phyloP scores from a whole-genome alignment of 2,797 vertebrate species.

The Huso huso region DNA sequence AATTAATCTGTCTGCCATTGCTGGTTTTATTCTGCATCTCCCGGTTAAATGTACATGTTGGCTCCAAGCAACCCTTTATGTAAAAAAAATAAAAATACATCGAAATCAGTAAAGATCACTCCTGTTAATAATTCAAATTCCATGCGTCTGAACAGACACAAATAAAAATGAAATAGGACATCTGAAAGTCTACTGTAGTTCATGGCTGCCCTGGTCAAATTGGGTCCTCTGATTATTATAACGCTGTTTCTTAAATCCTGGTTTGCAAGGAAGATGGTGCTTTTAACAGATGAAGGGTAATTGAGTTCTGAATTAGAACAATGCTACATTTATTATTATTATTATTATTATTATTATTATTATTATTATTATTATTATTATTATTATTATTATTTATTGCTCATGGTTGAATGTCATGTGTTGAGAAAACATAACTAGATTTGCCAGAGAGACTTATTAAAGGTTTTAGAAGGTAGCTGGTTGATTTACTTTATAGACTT shows the following conservation, averaged over 20 bases:
- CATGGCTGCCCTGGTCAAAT: not conserved
- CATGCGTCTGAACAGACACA: constrained; percentile 48
- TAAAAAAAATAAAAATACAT: constrained; percentile 14
- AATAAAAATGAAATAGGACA: constrained; percentile 46
- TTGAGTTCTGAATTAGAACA: not conserved
- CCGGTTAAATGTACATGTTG: constrained; percentile 28
- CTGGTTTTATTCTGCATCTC: constrained; percentile 41
- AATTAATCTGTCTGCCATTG: constrained; percentile 28
- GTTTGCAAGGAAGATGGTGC: no score
- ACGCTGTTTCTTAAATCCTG: no score
- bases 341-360: no score
- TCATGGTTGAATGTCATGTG: no score
- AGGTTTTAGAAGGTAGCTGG: not conserved
- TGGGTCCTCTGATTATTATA: no score
- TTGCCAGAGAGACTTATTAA: no score
- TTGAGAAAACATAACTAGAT: no score
- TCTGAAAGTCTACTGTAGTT: not conserved
- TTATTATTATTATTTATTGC: no score
- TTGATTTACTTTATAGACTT: not conserved
- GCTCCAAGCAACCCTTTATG: constrained; percentile 12
- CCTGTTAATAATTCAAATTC: constrained; percentile 64
- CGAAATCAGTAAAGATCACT: constrained; percentile 37
- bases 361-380: no score
- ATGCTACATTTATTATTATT: not conserved
- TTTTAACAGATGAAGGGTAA: not conserved